Evolutionary conservation across 2,888 invertebrate species (phyloP).

Genomic region (Ceraclea dissimilis): DNA sequence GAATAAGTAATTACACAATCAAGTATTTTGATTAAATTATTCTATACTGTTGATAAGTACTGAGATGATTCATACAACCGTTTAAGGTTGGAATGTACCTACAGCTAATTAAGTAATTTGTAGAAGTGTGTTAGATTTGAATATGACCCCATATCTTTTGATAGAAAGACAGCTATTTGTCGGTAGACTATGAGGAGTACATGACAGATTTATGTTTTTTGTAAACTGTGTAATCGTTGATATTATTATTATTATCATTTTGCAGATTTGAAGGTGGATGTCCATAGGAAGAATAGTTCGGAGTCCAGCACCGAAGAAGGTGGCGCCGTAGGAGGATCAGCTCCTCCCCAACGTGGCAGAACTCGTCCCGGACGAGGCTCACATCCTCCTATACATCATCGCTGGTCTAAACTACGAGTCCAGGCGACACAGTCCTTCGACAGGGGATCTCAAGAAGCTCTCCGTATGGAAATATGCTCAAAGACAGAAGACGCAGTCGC

Average conservation of each 20-base stretch:
- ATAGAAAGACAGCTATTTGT: no score
- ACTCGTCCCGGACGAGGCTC: constrained; percentile 30
- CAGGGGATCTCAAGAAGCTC: constrained; percentile 37
- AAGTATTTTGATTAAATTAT: no score
- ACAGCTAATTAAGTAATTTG: no score
- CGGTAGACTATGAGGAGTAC: no score
- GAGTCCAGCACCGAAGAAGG: constrained; percentile 74
- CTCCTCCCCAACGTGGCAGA: constrained; percentile 35
- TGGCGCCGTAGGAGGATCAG: constrained; percentile 41
- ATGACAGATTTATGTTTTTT: no score
- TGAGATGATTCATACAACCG: no score
- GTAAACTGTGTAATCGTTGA: no score
- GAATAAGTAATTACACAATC: no score
- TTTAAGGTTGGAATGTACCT: no score
- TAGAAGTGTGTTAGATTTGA: no score
- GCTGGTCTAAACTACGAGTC: constrained; percentile 22
- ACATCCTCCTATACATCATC: constrained; percentile 33
- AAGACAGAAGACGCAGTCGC: constrained; percentile 29
- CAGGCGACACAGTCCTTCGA: constrained; percentile 5
- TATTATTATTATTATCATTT: not conserved
- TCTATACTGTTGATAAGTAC: no score
- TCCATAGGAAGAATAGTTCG: constrained; percentile 85
- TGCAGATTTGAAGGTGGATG: constrained; percentile 83
- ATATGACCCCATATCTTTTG: no score
- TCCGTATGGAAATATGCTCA: constrained; percentile 35